Conservation (phyloP, 1,140 invertebrate species). For the Drosophila azteca region DNA sequence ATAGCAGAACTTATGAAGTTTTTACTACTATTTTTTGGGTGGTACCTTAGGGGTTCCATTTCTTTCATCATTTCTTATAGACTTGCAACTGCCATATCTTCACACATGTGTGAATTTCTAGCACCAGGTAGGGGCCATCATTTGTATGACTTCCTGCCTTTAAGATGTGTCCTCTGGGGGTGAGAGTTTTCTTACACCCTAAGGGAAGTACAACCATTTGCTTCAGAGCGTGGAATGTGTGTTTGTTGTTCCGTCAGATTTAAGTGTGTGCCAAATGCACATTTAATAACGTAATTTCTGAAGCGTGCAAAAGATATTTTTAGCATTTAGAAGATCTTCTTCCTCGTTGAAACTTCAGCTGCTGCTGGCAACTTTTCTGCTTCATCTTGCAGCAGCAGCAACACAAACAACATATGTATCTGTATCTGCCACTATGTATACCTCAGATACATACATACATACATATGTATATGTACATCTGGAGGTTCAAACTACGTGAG, state of each 20-base stretch:
- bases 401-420: constrained; percentile 37
- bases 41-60: no score
- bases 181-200: no score
- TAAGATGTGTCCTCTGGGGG: no score
- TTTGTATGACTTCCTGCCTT: constrained; percentile 61
- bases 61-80: no score
- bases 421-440: constrained; percentile 14
- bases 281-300: constrained; percentile 83
- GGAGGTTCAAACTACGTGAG: constrained; percentile 55
- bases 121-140: constrained; percentile 50
- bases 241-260: constrained; percentile 52
- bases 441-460: constrained; percentile 7
- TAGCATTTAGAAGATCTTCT: constrained; percentile 67
- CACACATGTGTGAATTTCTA: no score
- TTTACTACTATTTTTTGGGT: no score
- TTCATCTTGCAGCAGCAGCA: constrained; percentile 56
- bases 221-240: constrained; percentile 6
- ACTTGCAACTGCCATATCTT: no score
- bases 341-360: constrained; percentile 32
- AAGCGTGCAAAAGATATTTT: constrained; percentile 82
- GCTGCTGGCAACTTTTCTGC: constrained; percentile 61
- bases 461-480: constrained; percentile 17
- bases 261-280: constrained; percentile 81
- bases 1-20: no score
- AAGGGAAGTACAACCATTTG: not conserved